Conservation (phyloP, 2,888 invertebrate species). For the Ectropis crepuscularia region DNA sequence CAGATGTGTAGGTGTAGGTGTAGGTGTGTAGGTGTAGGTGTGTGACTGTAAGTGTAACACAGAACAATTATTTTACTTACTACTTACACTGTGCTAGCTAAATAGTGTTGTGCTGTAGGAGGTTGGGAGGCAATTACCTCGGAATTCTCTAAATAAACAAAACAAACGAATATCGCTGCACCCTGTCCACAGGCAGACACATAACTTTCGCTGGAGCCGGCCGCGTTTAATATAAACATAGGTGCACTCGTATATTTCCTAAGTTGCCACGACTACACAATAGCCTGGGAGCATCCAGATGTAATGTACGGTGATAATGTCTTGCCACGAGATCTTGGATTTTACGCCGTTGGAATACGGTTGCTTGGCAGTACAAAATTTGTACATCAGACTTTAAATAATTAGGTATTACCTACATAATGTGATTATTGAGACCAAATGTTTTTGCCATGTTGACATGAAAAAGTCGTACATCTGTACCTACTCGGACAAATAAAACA, state of each 20-base stretch:
- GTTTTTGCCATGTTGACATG: too few species aligned
- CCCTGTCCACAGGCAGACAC: conserved; percentile 22
- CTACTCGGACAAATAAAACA: too few species aligned
- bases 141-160: conserved; percentile 20
- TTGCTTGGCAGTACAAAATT: conserved; percentile 3
- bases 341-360: conserved; percentile 8
- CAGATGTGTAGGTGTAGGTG: too few species aligned
- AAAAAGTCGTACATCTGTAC: too few species aligned
- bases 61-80: too few species aligned
- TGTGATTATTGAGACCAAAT: too few species aligned
- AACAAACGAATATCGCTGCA: conserved; percentile 8
- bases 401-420: too few species aligned
- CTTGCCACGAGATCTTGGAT: conserved; percentile 6
- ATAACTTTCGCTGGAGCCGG: conserved; percentile 28
- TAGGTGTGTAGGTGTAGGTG: too few species aligned
- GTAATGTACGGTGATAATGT: conserved; percentile 26
- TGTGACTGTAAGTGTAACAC: too few species aligned
- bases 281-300: conserved; percentile 19
- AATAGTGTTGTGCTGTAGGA: neutral
- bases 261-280: conserved; percentile 11
- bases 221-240: conserved; percentile 32
- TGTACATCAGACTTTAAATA: too few species aligned
- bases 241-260: conserved; percentile 25
- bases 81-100: too few species aligned
- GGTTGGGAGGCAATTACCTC: conserved; percentile 8